Base-by-base conservation (phyloP, 2,888 invertebrate species). In the Dryocosmus kuriphilus region DNA sequence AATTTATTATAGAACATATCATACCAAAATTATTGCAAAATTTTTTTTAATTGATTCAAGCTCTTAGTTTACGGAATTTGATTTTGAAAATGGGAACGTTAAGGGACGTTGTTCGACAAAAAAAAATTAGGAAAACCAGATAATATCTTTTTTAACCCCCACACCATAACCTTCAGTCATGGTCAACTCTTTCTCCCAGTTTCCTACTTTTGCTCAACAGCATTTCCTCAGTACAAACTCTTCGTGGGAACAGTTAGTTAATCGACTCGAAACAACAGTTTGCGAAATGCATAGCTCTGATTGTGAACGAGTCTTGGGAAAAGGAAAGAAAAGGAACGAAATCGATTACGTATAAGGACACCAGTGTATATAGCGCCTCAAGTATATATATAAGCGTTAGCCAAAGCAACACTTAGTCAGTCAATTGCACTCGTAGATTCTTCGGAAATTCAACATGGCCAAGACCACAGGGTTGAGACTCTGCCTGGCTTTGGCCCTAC, bases 311-410 rank as follows among this genome's bases (percentile, higher is more conserved):
- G 81, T 79, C 77, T 77, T 71, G 65, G 75, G 73, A 62, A 61
- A 78, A 76, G 74, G 67, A 81, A 81, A 83, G 83, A 82, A 84
- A 84, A 82, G 81, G 80, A 88, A 89, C 85, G 90, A 90, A 90
- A 90, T 88, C 87, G 89, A 85, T 90, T 90, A 89, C 90, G 90
- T 90, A 85, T 83, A 83, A 77, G 80, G 81, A 77, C 81, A 78
- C 78, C 81, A 81, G 63, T 76, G 65, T 79, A 82, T 78, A 80
- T 78, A 61, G 81, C 35, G 19, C 55, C 75, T 77, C 82, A 86
- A 88, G 85, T 90, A 90, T 90, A 90, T 90, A 90, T 90, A 90
- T 89, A 90, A 90, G 88, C 85, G 85, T 85, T 84, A 85, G 81
- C 78, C 71, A 82, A 79, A 83, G 85, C 85, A 77, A 81, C 83